A percentile compares a stretch with the other conserved stretches of the same genome.
Evolutionary conservation across 2,797 vertebrate species (phyloP).

Genomic region (Mycteria americana): DNA sequence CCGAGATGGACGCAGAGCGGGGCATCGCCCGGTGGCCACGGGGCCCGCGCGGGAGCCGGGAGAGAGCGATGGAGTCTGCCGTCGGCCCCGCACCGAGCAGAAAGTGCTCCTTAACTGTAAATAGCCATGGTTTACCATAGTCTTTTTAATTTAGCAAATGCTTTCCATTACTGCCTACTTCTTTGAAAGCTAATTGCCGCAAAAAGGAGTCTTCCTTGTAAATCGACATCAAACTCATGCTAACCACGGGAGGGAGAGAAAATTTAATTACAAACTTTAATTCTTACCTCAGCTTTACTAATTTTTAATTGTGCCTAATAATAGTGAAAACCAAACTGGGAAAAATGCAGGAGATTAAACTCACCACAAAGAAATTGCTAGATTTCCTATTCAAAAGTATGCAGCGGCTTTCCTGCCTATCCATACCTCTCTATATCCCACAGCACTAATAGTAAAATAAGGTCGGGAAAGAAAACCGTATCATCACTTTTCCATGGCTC

Average conservation of each 20-base stretch:
- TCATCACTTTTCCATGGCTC: neutral
- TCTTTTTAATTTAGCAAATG: neutral
- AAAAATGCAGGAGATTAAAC: constrained; percentile 30
- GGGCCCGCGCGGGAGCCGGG: accelerated
- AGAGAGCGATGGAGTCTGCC: neutral
- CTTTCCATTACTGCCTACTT: neutral
- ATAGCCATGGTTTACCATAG: neutral
- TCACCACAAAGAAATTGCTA: constrained; percentile 27
- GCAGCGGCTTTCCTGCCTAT: neutral
- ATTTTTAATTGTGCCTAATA: constrained; percentile 50
- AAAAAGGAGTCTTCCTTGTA: constrained; percentile 6
- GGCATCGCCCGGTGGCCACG: accelerated
- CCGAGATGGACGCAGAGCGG: accelerated
- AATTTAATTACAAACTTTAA: constrained; percentile 45
- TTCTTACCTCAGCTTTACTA: constrained; percentile 32
- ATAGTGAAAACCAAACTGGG: constrained; percentile 27
- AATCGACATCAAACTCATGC: neutral
- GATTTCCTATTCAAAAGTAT: constrained; percentile 28
- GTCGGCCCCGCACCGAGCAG: accelerated
- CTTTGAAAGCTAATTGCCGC: neutral
- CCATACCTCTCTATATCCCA: neutral
- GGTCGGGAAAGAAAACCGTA: neutral
- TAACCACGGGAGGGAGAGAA: neutral
- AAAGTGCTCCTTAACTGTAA: neutral
- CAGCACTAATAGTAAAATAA: constrained; percentile 33